A percentile compares a stretch with the other conserved stretches of the same genome.
Evolutionary conservation across 2,113 vertebrate species (phyloP).

Genomic region (Leptocoma aspasia): DNA sequence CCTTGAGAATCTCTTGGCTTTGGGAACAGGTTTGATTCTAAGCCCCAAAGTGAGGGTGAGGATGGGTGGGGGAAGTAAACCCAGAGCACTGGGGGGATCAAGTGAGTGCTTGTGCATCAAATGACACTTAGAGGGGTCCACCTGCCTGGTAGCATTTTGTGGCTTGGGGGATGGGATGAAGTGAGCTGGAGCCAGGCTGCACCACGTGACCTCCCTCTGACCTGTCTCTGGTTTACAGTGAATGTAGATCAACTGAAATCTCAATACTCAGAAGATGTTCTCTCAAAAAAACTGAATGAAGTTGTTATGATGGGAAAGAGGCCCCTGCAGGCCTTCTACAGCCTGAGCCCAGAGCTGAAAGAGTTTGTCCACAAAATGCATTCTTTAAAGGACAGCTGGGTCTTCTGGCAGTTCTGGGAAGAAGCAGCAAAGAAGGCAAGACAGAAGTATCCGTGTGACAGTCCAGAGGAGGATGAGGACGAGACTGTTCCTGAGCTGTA

Average conservation of each 20-base stretch:
- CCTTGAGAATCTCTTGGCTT: not conserved
- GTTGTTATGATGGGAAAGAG: constrained; percentile 60
- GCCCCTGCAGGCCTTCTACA: constrained; percentile 65
- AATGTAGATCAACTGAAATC: constrained; percentile 53
- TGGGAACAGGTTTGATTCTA: not conserved
- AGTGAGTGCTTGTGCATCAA: not conserved
- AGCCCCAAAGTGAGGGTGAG: not conserved
- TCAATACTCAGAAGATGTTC: constrained; percentile 64
- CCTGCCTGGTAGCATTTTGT: not conserved
- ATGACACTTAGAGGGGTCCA: not conserved
- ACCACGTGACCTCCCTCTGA: not conserved
- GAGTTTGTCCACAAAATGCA: constrained; percentile 61
- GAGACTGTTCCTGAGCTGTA: not conserved
- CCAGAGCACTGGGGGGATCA: not conserved
- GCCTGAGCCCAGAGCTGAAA: constrained; percentile 61
- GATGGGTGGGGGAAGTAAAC: not conserved
- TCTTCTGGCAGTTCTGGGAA: constrained; percentile 82
- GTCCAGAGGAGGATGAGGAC: not conserved
- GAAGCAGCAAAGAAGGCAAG: constrained; percentile 21
- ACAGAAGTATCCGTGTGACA: not conserved
- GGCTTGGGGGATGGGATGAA: not conserved
- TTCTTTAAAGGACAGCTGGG: constrained; percentile 72
- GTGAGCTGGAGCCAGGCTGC: not conserved
- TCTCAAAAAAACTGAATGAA: constrained; percentile 12
- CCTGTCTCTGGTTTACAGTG: constrained; percentile 69